Base-by-base conservation (phyloP, 1,140 invertebrate genomes). In the Brachionus plicatilis region DNA sequence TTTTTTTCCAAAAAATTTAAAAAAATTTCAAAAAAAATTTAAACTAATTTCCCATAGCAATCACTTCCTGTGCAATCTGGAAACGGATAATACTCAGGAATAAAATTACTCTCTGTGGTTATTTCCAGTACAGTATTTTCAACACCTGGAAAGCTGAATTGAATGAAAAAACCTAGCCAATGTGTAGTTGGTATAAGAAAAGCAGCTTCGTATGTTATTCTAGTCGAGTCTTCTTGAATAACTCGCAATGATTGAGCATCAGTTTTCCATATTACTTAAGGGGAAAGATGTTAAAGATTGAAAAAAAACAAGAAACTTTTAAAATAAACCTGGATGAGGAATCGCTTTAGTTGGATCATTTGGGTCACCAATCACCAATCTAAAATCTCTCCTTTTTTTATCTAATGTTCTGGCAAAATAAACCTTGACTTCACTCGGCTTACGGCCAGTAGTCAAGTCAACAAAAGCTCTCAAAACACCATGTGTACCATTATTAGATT, bases 41-140 rank as follows among this genome's bases (percentile, higher is more conserved):
- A 88, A 33, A 88, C 87, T 8, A 88, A 85, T 20, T 84, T 86
- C 8, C 87, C 88, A 7, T 45, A 83, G 84, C 88, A 88, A 12
- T 56, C 43, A 7, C 80, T 53, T 7, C 86, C 88, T 47, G 83
- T 84, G 80, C 88, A 88, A 27, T 88, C 87, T 14, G 86, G 86
- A 80, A 86, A 87, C 2, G 88, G 87, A 82, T 87, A 88, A 47
- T 85, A 85, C 68, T 88, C 86, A 37, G 88, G 88, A 12, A 88
- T 86, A 47, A 88, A 87, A 70, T 87, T 78, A 2, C 85, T 85
- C 83, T 88, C 87, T 3, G 88, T 87, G 20, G 88, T 88, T 56
- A 88, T 86, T 79, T 87, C 86, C 9, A 88, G 60, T 14, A 86
- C 86, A n/a, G 85, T 83, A 65, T 85, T 86, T 20, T 85, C 85